Evolutionary conservation across 2,113 vertebrate genomes (phyloP), one percentile per base, ranked within the genome.

Genomic region (Psilopsiagon aurifrons): DNA sequence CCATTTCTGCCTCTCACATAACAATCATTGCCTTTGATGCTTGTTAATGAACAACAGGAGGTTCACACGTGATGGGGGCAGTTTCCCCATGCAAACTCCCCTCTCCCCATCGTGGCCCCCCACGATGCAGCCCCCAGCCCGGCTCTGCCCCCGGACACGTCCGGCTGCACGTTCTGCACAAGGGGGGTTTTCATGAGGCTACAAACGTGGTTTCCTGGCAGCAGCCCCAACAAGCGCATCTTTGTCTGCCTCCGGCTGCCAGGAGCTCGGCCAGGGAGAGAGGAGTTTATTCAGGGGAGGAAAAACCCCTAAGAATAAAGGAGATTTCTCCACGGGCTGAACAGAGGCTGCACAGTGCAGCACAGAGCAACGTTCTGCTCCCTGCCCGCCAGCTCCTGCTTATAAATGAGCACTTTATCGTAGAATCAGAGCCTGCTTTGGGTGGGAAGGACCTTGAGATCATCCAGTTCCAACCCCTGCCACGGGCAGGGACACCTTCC

Each of bases 281-380:
- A 84, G 73, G 29, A 83, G 59, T 77, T 92, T 23, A 89, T 95
- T 95, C 77, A 93, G 75, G 62, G 49, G 2, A 20, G 10, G 4
- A 11, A 31, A 12, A 47, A 15, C 31, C 47, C 35, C 13, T 14
- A 28, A 28, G 27, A 31, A 52, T 31, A 49, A 22, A 62, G 6
- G 82, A 31, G 1, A 17, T 80, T 94, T 74, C 54, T 51, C 15
- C 4, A 11, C 1, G 7, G 44, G 39, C 55, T 29, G 41, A 70
- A 97, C 91, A 95, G 87, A 88, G 86, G 92, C 92, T 60, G 67
- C 91, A 77, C 94, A 94, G 88, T 84, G 84, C 79, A 73, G 88
- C 79, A 79, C 73, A 74, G 44, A 83, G 83, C 66, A 27, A n/a
- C 25, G 0, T 20, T 62, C 8, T 54, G 66, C 83, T 82, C 64